A percentile compares a stretch with the other conserved stretches of the same genome.
phyloP scores from a whole-genome alignment of 2,888 invertebrate species.

The Listrodromus nycthemerus region DNA sequence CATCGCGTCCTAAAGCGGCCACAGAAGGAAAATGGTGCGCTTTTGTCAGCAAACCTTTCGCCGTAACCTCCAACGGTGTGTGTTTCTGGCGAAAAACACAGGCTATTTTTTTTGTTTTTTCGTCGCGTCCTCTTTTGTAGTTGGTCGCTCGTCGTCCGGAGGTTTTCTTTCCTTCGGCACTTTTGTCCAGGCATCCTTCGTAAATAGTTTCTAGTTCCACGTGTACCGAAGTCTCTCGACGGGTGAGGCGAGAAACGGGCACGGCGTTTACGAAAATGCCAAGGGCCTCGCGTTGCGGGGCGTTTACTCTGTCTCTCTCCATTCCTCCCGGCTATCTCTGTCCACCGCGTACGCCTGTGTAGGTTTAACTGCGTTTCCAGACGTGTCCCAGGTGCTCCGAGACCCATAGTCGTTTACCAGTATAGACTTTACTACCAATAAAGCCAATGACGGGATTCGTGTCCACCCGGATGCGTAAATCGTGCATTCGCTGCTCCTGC shows the following conservation, averaged over 20 bases:
- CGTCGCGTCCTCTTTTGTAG: constrained; percentile 5
- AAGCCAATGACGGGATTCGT: constrained; percentile 81
- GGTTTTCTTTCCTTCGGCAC: constrained; percentile 35
- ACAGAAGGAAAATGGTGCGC: constrained; percentile 1
- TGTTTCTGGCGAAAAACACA: background rate
- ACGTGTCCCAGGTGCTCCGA: constrained; percentile 80
- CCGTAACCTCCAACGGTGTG: constrained; percentile 12
- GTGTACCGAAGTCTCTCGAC: constrained; percentile 22
- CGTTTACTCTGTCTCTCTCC: constrained; percentile 22
- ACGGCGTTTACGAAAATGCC: constrained; percentile 37
- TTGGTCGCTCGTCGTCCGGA: constrained; percentile 18
- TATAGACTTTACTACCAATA: constrained; percentile 81
- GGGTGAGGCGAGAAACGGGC: constrained; percentile 15
- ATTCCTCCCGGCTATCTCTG: constrained; percentile 18
- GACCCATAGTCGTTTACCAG: constrained; percentile 77
- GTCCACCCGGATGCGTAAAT: constrained; percentile 79
- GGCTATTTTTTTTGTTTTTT: constrained; percentile 6
- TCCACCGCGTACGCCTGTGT: constrained; percentile 65
- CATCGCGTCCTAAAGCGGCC: constrained; percentile 53
- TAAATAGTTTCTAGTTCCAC: constrained; percentile 54
- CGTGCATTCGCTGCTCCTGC: constrained; percentile 73
- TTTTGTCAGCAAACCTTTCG: constrained; percentile 52
- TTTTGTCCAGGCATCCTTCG: constrained; percentile 58
- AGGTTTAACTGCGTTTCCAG: constrained; percentile 79
- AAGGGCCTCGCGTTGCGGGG: constrained; percentile 36